These are phyloP conservation scores for Polyommatus icarus DNA, from an alignment of 2,888 invertebrate species.

Conservation along the genomic window DNA sequence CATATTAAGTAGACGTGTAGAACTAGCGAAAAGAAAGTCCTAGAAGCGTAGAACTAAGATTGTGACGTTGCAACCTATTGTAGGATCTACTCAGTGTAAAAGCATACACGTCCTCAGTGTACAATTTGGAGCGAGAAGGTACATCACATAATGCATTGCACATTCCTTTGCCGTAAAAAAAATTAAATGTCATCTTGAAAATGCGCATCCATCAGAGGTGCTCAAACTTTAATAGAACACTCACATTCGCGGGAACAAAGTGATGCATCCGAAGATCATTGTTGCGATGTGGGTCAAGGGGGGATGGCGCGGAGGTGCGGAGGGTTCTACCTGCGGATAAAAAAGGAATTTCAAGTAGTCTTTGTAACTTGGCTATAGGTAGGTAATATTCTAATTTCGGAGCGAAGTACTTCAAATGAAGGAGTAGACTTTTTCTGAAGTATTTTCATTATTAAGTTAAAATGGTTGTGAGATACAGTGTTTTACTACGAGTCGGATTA, in stretches of 20 bases:
- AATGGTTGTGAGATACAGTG: background rate
- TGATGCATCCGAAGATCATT: conserved; percentile 63
- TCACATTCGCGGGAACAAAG: conserved; percentile 56
- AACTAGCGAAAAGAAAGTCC: background rate
- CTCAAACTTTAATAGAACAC: conserved; percentile 54
- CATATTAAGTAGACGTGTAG: too few relatives aligned
- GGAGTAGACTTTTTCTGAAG: background rate
- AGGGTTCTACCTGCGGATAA: conserved; percentile 33
- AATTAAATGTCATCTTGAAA: conserved; percentile 34
- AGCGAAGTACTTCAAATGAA: conserved; percentile 9
- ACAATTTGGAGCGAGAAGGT: conserved; percentile 4
- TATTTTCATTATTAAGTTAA: background rate
- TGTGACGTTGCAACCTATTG: background rate
- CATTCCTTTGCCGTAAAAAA: conserved; percentile 31
- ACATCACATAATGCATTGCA: background rate
- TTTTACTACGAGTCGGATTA: background rate
- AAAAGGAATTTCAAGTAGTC: conserved; percentile 21
- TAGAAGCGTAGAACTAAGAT: background rate
- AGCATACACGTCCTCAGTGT: background rate
- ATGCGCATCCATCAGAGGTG: conserved; percentile 44
- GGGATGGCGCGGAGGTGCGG: conserved; percentile 51
- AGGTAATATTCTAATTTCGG: conserved; percentile 19
- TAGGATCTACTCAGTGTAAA: background rate
- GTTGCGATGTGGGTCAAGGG: conserved; percentile 44
- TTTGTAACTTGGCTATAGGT: conserved; percentile 5